Evolutionary conservation across 2,113 vertebrate genomes (phyloP).

Genomic region (Urocolius indicus): DNA sequence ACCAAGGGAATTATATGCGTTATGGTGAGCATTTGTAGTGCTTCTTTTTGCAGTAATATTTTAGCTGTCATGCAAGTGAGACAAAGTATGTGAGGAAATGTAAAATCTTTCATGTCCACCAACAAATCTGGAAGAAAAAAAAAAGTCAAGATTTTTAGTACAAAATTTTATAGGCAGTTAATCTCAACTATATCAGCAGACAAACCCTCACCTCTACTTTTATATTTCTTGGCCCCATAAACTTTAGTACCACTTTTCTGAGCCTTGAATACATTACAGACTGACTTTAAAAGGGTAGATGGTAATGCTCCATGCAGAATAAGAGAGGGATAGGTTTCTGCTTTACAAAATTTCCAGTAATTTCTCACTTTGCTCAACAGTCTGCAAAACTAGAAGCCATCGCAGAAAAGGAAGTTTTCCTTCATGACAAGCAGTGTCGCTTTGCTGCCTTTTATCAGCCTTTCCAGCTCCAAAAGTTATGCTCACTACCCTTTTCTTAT

Average conservation of each 20-base stretch:
- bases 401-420: not conserved
- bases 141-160: not conserved
- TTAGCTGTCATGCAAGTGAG: not conserved
- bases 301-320: not conserved
- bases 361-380: not conserved
- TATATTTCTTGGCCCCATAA: not conserved
- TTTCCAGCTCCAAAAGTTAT: not conserved
- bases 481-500: not conserved
- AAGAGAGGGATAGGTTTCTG: not conserved
- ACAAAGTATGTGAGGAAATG: not conserved
- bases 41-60: not conserved
- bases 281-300: not conserved
- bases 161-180: not conserved
- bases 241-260: not conserved
- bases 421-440: not conserved
- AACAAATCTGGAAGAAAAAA: not conserved
- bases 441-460: not conserved
- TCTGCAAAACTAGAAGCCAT: not conserved
- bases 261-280: not conserved
- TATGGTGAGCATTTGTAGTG: not conserved
- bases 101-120: not conserved
- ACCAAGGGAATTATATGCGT: not conserved
- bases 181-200: not conserved
- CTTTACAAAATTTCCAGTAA: not conserved
- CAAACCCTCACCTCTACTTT: too few relatives aligned